These are phyloP conservation scores for Euphydryas editha DNA, from an alignment of 2,888 invertebrate genomes.

Conservation along the genomic window DNA sequence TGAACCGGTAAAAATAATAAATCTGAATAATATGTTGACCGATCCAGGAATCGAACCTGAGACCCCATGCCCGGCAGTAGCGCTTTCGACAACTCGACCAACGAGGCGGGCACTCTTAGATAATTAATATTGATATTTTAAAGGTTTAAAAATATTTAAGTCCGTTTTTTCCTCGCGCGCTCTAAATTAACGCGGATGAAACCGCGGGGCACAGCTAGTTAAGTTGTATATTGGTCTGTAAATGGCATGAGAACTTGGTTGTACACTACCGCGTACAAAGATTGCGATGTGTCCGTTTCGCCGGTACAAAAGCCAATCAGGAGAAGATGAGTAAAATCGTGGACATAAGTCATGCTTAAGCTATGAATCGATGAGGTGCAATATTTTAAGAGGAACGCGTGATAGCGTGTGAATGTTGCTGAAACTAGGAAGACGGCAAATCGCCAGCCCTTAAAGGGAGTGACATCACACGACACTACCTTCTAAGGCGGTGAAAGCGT, in stretches of 20 bases:
- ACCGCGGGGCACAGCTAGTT: too few species aligned
- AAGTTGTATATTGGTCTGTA: background rate
- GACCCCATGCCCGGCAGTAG: too few species aligned
- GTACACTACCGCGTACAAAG: background rate
- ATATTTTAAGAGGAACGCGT: constrained; percentile 39
- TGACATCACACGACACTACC: constrained; percentile 54
- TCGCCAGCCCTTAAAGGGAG: constrained; percentile 60
- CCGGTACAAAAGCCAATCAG: constrained; percentile 26
- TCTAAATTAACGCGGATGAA: too few species aligned
- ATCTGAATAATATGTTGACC: too few species aligned
- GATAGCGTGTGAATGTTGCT: constrained; percentile 42
- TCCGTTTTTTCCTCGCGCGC: too few species aligned
- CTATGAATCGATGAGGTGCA: constrained; percentile 35
- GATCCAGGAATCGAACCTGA: too few species aligned
- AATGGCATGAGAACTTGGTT: background rate
- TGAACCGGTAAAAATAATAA: too few species aligned
- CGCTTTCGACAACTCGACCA: too few species aligned
- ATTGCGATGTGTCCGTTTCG: constrained; percentile 13
- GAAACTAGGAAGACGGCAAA: constrained; percentile 55
- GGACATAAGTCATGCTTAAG: constrained; percentile 33
- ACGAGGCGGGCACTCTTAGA: too few species aligned
- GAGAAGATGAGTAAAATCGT: constrained; percentile 33
- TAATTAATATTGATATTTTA: too few species aligned
- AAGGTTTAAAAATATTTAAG: too few species aligned
- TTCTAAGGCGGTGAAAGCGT: constrained; percentile 64